Base-by-base conservation (phyloP, 2,888 invertebrate genomes). In the Cordilura impudica region DNA sequence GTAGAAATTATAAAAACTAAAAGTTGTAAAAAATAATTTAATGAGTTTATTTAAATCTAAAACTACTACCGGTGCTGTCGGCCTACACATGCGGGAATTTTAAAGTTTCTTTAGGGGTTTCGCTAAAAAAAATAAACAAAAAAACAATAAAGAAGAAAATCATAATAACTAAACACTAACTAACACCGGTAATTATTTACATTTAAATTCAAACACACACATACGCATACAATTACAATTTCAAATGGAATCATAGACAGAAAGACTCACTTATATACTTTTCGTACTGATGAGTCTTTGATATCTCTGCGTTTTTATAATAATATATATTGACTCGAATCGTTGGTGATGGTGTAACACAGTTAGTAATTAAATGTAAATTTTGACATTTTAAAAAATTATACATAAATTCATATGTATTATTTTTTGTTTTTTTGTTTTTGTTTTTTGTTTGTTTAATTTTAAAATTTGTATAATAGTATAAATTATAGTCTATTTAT, bases 341-440 rank as follows among this genome's bases (percentile, higher is more conserved):
- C 12, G n/a, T 21, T 26, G 18, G 31, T 49, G 66, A 49, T 79
- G 71, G 43, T 67, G 71, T 67, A 67, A 79, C 65, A 45, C 53
- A 60, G 65, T 53, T 18, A 39, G 78, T 54, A 82, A 81, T 82
- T 82, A 81, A 81, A 82, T 82, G 81, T 81, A 61, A 82, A 82
- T 82, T 82, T 81, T 72, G 75, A 70, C 81, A 78, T 76, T 78
- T 81, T 76, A 67, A 73, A 73, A 73, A 66, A 58, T 35, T 66
- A 73, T 77, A 45, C 21, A 51, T 14, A 58, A 18, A 69, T 39
- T 39, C n/a, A 43, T 54, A 54, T 51, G 1, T 14, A 7, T 18
- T 65, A 56, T 51, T 63, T 69, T 26, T 65, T 14, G 53, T 54
- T 43, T 54, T 29, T 60, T 47, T 21, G 35, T 18, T 47, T 54